Evolutionary conservation across 2,888 invertebrate genomes (phyloP).

Genomic region (Cecidostiba fungosa): DNA sequence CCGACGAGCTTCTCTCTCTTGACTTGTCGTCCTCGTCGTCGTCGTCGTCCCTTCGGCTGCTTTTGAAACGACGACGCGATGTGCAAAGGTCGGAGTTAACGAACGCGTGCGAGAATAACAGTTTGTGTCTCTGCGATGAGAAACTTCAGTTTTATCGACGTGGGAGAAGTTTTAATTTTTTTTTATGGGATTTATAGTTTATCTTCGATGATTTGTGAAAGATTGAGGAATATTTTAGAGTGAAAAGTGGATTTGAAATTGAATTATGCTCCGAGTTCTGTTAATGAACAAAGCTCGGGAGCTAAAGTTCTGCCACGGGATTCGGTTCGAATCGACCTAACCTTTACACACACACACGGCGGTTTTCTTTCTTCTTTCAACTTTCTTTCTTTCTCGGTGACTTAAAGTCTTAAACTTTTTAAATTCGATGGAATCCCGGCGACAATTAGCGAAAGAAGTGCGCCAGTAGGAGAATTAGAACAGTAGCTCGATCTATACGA

Average conservation of each 20-base stretch:
- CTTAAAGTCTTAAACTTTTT: conserved; percentile 34
- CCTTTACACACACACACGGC: conserved; percentile 68
- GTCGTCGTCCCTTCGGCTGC: conserved; percentile 27
- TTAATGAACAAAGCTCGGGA: conserved; percentile 29
- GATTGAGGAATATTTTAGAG: too few species aligned
- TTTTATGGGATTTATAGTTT: conserved; percentile 7
- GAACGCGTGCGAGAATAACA: conserved; percentile 42
- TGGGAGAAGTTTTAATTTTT: conserved; percentile 33
- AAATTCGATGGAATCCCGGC: conserved; percentile 26
- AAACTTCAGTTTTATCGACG: not conserved
- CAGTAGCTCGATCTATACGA: not conserved
- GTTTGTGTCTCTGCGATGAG: not conserved
- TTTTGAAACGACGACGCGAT: conserved; percentile 35
- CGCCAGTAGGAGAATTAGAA: conserved; percentile 9
- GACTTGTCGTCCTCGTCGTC: not conserved
- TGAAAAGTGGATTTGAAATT: too few species aligned
- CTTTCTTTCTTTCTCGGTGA: conserved; percentile 35
- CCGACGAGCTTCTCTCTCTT: conserved; percentile 25
- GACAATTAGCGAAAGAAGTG: conserved; percentile 65
- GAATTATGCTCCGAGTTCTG: not conserved
- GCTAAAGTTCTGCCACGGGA: conserved; percentile 18
- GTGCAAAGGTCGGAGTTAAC: conserved; percentile 8
- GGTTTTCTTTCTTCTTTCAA: conserved; percentile 17
- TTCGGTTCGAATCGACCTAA: conserved; percentile 35
- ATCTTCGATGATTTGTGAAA: too few species aligned